Evolutionary conservation across 2,113 vertebrate species (phyloP), one percentile per base, ranked within the genome.

Genomic region (Cyprinodon brontotheroides): DNA sequence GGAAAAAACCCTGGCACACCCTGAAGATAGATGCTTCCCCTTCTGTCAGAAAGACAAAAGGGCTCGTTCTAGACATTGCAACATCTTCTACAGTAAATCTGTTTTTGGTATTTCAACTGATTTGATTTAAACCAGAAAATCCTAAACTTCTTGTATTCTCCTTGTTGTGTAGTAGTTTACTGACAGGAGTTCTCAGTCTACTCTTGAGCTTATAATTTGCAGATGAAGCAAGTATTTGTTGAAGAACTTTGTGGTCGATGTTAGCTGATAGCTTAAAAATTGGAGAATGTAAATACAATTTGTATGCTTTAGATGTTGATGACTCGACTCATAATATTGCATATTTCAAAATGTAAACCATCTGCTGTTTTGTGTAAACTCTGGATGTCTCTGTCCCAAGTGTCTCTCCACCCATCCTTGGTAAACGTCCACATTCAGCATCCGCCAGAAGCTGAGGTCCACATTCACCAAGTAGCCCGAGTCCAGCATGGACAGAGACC

Each of bases 341-440:
- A 48, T 48, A 61, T 61, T 41, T 75, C 4, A 65, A 61, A 78
- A 61, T 69, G 12, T 84, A 78, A 87, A 87, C 77, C 11, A 41
- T 74, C 48, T 13, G 36, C 70, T 53, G 17, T 47, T 29, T 67
- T 68, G 38, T 78, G 4, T 85, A 81, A 85, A 83, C 67, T 68
- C 38, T 75, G 61, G 14, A 6, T 82, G 63, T 86, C 17, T 85
- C 43, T 70, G 65, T 41, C 75, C 66, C 13, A 82, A 95, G 94
- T 64, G 11, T 93, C 93, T 45, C 83, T 94, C 75, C 93, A 93
- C 72, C 93, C 93, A n/a, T 94, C 94, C 1, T 77, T 95, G 90
- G 94, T 95, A 65, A 95, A 95, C 2, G 94, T 95, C 70, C 94
- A 95, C 78, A 90, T 95, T 61, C 93, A 95, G 80, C 94, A 95